phyloP scores from a whole-genome alignment of 2,797 vertebrate genomes.

The Gadopsis bispinosus region DNA sequence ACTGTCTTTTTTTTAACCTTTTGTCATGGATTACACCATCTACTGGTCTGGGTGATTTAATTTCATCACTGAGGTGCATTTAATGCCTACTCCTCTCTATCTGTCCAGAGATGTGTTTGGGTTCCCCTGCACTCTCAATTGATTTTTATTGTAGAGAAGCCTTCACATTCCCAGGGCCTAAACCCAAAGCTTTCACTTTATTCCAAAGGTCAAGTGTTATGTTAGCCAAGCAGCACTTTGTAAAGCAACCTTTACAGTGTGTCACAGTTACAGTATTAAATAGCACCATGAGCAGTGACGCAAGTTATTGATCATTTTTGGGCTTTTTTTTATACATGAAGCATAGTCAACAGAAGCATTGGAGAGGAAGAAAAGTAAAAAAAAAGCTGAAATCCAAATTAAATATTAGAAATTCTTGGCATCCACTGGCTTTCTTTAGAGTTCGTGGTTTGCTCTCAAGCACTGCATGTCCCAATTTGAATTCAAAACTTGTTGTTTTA shows the following conservation, averaged over 20 bases:
- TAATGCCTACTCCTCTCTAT: conserved; percentile 42
- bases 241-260: conserved; percentile 37
- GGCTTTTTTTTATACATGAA: conserved; percentile 43
- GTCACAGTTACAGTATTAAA: conserved; percentile 51
- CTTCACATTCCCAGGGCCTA: conserved; percentile 39
- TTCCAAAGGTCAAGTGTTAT: conserved; percentile 45
- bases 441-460: conserved; percentile 40
- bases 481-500: conserved; percentile 53
- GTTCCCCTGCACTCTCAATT: conserved; percentile 52
- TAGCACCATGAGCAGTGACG: conserved; percentile 20
- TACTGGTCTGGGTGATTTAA: conserved; percentile 24
- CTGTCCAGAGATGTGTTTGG: conserved; percentile 54
- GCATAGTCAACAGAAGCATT: conserved; percentile 13
- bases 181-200: conserved; percentile 50
- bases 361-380: background rate
- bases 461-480: conserved; percentile 60
- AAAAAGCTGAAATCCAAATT: conserved; percentile 5
- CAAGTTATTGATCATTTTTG: conserved; percentile 30
- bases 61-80: conserved; percentile 40
- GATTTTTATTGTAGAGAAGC: conserved; percentile 54
- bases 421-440: conserved; percentile 39
- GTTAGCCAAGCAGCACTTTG: conserved; percentile 27
- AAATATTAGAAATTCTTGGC: conserved; percentile 35
- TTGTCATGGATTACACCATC: conserved; percentile 27
- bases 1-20: background rate